These are phyloP conservation scores for Venustaconcha ellipsiformis DNA, from an alignment of 1,140 invertebrate genomes.

Conservation along the genomic window DNA sequence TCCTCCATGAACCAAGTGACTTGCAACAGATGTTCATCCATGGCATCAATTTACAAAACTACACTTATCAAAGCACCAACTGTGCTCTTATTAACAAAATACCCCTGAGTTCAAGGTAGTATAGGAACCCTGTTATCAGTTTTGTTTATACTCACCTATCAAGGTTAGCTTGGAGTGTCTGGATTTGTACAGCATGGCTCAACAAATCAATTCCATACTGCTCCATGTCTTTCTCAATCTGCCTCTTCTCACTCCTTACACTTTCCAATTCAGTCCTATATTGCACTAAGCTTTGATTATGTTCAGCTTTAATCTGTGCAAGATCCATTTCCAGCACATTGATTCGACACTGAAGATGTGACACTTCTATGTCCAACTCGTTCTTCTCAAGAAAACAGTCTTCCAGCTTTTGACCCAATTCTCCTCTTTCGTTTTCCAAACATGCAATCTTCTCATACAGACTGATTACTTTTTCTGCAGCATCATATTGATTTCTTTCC, in stretches of 20 bases:
- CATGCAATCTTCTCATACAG: conserved; percentile 18
- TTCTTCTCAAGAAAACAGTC: conserved; percentile 24
- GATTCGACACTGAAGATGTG: conserved; percentile 29
- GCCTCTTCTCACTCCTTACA: conserved; percentile 17
- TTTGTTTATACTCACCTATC: conserved; percentile 5
- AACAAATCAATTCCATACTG: conserved; percentile 31
- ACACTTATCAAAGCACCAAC: too few relatives aligned
- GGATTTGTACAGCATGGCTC: conserved; percentile 25
- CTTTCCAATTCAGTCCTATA: conserved; percentile 9
- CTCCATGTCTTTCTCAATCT: conserved; percentile 31
- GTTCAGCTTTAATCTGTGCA: conserved; percentile 16
- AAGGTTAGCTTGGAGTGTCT: conserved; percentile 16
- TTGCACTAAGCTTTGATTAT: conserved; percentile 1
- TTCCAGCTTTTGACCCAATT: conserved; percentile 22
- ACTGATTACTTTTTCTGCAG: conserved; percentile 2
- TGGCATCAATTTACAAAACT: too few relatives aligned
- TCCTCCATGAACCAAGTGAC: too few relatives aligned
- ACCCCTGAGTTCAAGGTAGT: too few relatives aligned
- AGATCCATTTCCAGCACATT: conserved; percentile 33
- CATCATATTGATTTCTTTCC: neutral
- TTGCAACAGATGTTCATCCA: too few relatives aligned
- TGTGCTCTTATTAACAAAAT: too few relatives aligned
- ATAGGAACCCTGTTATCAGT: too few relatives aligned
- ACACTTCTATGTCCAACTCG: conserved; percentile 29
- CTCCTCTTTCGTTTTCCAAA: conserved; percentile 20